A percentile compares a stretch with the other conserved stretches of the same genome.
Conservation (phyloP, 2,888 invertebrate species). For the Tetragonula carbonaria region DNA sequence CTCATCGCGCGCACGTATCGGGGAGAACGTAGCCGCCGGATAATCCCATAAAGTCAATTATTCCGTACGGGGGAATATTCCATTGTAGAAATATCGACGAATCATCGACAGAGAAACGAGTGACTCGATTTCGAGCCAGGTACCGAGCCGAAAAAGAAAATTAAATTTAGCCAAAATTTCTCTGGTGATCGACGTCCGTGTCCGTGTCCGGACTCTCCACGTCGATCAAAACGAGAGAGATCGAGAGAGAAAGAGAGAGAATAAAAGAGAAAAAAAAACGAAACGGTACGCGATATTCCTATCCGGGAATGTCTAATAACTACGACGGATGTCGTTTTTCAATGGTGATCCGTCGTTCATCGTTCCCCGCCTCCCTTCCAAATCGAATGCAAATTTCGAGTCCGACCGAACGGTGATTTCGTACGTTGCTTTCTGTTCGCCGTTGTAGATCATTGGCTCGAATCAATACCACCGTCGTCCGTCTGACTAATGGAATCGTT, state of each 20-base stretch:
- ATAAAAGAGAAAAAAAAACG: neutral
- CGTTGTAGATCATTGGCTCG: slow-evolving; percentile 26
- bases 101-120: slow-evolving; percentile 75
- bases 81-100: slow-evolving; percentile 79
- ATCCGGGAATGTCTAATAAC: slow-evolving; percentile 50
- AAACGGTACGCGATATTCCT: slow-evolving; percentile 33
- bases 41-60: slow-evolving; percentile 81
- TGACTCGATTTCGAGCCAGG: slow-evolving; percentile 74
- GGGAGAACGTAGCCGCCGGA: slow-evolving; percentile 52
- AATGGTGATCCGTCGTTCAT: slow-evolving; percentile 30
- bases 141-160: slow-evolving; percentile 61
- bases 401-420: slow-evolving; percentile 28
- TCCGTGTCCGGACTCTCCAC: slow-evolving; percentile 63
- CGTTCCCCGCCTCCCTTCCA: neutral
- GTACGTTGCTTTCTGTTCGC: slow-evolving; percentile 18
- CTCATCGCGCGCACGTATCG: slow-evolving; percentile 59
- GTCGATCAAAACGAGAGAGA: neutral
- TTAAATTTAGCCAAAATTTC: slow-evolving; percentile 73
- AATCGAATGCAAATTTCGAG: slow-evolving; percentile 31
- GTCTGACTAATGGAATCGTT: neutral
- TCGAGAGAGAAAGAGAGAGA: neutral
- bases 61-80: slow-evolving; percentile 73
- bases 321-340: slow-evolving; percentile 41
- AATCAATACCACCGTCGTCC: slow-evolving; percentile 7
- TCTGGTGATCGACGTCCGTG: slow-evolving; percentile 58